Base-by-base conservation (phyloP, 2,113 vertebrate genomes). In the Xenopus borealis region DNA sequence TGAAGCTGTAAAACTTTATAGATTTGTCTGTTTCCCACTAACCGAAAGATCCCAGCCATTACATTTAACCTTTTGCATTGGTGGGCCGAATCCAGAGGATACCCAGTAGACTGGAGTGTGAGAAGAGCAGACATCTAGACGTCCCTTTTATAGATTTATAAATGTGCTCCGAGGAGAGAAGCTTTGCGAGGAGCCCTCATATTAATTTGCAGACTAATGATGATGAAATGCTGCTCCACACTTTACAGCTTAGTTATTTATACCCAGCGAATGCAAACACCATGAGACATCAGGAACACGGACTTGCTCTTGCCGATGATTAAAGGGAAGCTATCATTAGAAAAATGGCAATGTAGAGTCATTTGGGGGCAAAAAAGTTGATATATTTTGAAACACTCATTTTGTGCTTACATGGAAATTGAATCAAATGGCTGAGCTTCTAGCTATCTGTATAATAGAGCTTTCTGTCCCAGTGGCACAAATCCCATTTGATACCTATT, bases 61-160 rank as follows among this genome's bases (percentile, higher is more conserved):
- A 12, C 9, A 9, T 17, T 7, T 46, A 27, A 78, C 50, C 66
- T 69, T 78, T 53, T 27, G 62, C 14, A 7, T 72, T 57, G 46
- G 17, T 47, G 62, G 6, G 74, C 0, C 0, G 76, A 11, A 72
- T 79, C 3, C 47, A 65, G 55, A 72, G 83, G 78, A 66, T 80
- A 12, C 62, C 69, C 61, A 50, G 62, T 66, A 72, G 79, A 9
- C 53, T 4, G 67, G 70, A 71, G 2, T 44, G 12, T 69, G 77
- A 45, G 0, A 2, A 61, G 66, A 58, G 71, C 81, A 84, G 74
- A 81, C 69, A 73, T 72, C 9, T n/a, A 83, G 79, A 72, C 14
- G 7, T 76, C 53, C 77, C 47, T 58, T 27, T 75, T 78, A 77
- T 84, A 80, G 84, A 82, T 89, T 83, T 85, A 75, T 79, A 80